phyloP scores from a whole-genome alignment of 1,140 invertebrate species.

The Pomacea maculata region DNA sequence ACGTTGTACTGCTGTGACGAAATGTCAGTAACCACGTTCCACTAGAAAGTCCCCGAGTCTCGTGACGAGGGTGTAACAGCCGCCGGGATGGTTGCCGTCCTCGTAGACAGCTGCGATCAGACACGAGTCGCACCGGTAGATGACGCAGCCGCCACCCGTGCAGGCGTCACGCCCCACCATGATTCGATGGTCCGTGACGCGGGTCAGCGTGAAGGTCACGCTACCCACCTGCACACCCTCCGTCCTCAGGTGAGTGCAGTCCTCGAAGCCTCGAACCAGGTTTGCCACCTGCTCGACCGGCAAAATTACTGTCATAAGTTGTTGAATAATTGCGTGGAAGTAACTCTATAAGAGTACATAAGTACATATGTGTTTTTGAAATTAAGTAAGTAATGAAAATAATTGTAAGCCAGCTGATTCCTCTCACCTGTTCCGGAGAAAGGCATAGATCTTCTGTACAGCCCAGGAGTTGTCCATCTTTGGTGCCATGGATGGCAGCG shows the following conservation, averaged over 20 bases:
- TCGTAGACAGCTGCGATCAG: slow-evolving; percentile 46
- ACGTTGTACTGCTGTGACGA: too few relatives aligned
- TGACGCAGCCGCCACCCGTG: slow-evolving; percentile 43
- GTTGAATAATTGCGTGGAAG: too few relatives aligned
- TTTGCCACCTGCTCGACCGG: slow-evolving; percentile 27
- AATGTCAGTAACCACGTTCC: slow-evolving; percentile 42
- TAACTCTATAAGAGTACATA: too few relatives aligned
- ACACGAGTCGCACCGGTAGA: slow-evolving; percentile 44
- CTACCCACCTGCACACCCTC: slow-evolving; percentile 37
- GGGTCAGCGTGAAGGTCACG: slow-evolving; percentile 43
- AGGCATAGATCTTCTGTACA: slow-evolving; percentile 23
- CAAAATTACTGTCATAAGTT: too few relatives aligned
- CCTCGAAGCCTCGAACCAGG: slow-evolving; percentile 39
- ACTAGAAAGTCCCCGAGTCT: slow-evolving; percentile 49
- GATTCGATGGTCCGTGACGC: slow-evolving; percentile 35
- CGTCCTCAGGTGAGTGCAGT: slow-evolving; percentile 36
- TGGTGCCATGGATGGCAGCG: slow-evolving; percentile 40
- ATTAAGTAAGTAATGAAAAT: too few relatives aligned
- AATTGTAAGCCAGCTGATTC: too few relatives aligned
- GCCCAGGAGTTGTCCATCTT: slow-evolving; percentile 43
- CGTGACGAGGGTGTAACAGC: slow-evolving; percentile 43
- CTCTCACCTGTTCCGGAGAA: slow-evolving; percentile 3
- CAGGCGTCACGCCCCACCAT: slow-evolving; percentile 44
- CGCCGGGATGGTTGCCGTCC: slow-evolving; percentile 44
- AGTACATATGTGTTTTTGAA: too few relatives aligned